Evolutionary conservation across 2,888 invertebrate genomes (phyloP), one percentile per base, ranked within the genome.

Genomic region (Andricus curvator): DNA sequence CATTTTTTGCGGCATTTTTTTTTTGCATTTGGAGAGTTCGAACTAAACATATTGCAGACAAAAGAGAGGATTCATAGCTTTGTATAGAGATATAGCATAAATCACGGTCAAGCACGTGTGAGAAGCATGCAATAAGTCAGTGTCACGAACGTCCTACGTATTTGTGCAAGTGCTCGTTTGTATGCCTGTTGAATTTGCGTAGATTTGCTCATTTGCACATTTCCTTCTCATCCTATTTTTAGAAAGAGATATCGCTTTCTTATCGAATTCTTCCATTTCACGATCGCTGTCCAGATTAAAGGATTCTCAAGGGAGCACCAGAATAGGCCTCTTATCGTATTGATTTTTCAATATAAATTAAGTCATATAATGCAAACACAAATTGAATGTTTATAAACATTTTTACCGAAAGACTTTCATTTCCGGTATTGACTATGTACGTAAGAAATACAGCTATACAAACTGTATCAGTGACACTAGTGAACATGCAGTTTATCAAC

Each of bases 101-200:
- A 74, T 74, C 74, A 74, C 74, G 74, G 74, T 33, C 74, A 74
- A 22, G 56, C 74, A 74, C 51, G 56, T 74, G 74, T 56, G 74
- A 56, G 56, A 37, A 56, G 13, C 56, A 74, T 74, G 74, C 33
- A 74, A 74, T 74, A 74, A 51, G 56, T 74, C 74, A 74, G 74
- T 74, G 74, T 74, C 74, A 74, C 56, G 74, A 74, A 56, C 74
- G 56, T 74, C 74, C 74, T 74, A 74, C 56, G 56, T 74, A 74
- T 56, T 74, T 74, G 51, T 74, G 74, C 51, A 74, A 74, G 51
- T 74, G 33, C 51, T 74, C 51, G 51, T 70, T 70, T 70, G 68
- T 68, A 74, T 74, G 70, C 29, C 51, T 74, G 33, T 56, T 74
- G 56, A 74, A 74, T 74, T 74, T 60, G 33, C 74, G 56, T 74